These are phyloP conservation scores for Ophioninae sp. DNA, from an alignment of 2,888 invertebrate genomes.

Conservation along the genomic window DNA sequence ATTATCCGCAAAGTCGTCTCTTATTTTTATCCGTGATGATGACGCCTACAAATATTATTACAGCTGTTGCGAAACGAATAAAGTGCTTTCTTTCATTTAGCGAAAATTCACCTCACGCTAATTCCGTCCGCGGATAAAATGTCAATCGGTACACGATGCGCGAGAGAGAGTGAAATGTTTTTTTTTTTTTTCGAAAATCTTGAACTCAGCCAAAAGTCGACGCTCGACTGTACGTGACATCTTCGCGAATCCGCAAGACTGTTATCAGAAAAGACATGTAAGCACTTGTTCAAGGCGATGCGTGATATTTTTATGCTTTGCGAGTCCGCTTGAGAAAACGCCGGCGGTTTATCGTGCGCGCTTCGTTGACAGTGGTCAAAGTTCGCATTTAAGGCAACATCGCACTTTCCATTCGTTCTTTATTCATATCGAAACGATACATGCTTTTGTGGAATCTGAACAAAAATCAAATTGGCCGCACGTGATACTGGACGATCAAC, in stretches of 20 bases:
- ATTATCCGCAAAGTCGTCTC: neutral
- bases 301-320: neutral
- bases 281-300: neutral
- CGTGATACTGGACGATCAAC: no score
- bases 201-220: constrained; percentile 20
- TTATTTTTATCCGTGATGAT: neutral
- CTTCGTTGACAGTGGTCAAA: neutral
- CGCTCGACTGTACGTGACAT: constrained; percentile 11
- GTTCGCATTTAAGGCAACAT: constrained; percentile 6
- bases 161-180: neutral
- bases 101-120: neutral
- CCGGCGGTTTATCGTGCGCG: constrained; percentile 5
- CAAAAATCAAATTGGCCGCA: neutral
- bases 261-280: constrained; percentile 18
- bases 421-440: neutral
- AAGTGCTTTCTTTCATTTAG: constrained; percentile 20
- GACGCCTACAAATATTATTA: constrained; percentile 42
- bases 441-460: neutral
- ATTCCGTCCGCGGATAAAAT: neutral
- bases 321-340: neutral
- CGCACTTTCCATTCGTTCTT: neutral
- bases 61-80: constrained; percentile 44
- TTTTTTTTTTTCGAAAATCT: constrained; percentile 1
- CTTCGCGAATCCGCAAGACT: neutral
- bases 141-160: neutral